Evolutionary conservation across 2,888 invertebrate genomes (phyloP).

Genomic region (Tanytarsus gracilentus): DNA sequence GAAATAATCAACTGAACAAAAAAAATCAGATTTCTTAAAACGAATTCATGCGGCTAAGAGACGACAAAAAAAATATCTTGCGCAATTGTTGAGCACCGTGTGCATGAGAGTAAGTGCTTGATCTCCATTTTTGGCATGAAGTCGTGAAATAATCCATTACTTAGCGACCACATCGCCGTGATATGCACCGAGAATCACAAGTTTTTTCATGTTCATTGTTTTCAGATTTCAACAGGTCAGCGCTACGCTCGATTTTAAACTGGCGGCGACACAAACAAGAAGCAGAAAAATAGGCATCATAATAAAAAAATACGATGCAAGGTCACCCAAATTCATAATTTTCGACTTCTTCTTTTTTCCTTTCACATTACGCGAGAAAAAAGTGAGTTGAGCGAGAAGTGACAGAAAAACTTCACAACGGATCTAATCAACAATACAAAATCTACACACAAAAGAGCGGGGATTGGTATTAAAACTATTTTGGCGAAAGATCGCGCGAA

Average conservation of each 20-base stretch:
- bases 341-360: not conserved
- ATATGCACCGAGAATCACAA: conserved; percentile 18
- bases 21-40: not conserved
- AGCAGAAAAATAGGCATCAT: not conserved
- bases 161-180: not conserved
- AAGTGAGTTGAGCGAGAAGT: not conserved
- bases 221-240: too few relatives aligned
- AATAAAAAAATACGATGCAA: not conserved
- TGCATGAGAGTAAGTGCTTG: conserved; percentile 8
- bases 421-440: conserved; percentile 3
- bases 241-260: too few relatives aligned
- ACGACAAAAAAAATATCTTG: not conserved
- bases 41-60: conserved; percentile 2
- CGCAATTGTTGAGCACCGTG: conserved; percentile 1
- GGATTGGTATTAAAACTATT: conserved; percentile 1
- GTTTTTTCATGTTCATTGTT: conserved; percentile 5
- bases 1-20: conserved; percentile 4
- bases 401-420: conserved; percentile 8
- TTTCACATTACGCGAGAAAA: not conserved
- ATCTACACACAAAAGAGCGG: not conserved
- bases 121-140: conserved; percentile 8
- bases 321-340: conserved; percentile 18
- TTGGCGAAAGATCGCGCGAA: conserved; percentile 19
- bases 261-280: not conserved
- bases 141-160: conserved; percentile 11